Base-by-base conservation (phyloP, 2,113 vertebrate genomes). In the Microcebus murinus region DNA sequence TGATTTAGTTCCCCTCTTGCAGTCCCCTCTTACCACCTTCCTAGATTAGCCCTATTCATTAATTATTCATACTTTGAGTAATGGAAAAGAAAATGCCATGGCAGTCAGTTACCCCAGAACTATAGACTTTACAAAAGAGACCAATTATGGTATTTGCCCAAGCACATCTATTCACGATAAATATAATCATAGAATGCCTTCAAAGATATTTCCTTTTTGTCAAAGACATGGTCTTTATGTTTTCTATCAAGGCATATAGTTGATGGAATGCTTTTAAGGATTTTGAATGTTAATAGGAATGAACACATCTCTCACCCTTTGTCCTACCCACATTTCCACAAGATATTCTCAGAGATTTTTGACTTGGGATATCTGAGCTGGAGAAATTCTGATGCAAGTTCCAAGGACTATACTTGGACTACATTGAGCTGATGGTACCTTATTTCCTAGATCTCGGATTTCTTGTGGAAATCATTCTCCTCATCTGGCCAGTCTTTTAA, bases 231-330 rank as follows among this genome's bases (percentile, higher is more conserved):
- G 31, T 87, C 27, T 36, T 70, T 42, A 76, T 71, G 14, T n/a
- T 70, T 39, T 91, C 68, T 81, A 82, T 89, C 77, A 2, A 11
- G n/a, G 8, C 5, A 59, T 76, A 3, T 20, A 45, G 29, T 52
- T 87, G n/a, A 92, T 76, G 48, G 34, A 15, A 29, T 68, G 4
- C 20, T 73, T 90, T 79, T 59, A 79, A 57, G 27, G 21, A 83
- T 90, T 94, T 80, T 85, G 15, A 86, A 89, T 91, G 34, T 91
- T 82, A 86, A 74, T 76, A 76, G 18, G 23, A 81, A 90, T 63
- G 34, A 70, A 89, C 27, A 59, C 23, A 34, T 50, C 70, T 86
- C 50, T 76, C 48, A 39, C 70, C 48, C 29, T 92, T 95, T 57
- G 68, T 34, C 11, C 52, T 91, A 68, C 2, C 12, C 63, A 70